A percentile compares a stretch with the other conserved stretches of the same genome.
phyloP scores from a whole-genome alignment of 1,140 invertebrate genomes.

The Ephestia elutella region DNA sequence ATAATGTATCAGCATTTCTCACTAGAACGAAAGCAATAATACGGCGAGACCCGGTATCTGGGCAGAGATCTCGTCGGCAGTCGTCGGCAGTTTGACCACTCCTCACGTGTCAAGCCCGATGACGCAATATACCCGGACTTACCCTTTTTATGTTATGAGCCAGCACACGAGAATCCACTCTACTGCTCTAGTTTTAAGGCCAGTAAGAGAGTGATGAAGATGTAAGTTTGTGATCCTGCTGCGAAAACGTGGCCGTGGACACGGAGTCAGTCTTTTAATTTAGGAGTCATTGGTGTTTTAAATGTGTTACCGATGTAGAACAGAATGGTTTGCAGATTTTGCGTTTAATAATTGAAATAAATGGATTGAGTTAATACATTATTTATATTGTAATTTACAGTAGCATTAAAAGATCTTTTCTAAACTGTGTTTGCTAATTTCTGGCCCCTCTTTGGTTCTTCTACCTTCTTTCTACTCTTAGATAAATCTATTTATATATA shows the following conservation, averaged over 20 bases:
- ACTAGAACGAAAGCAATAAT: neutral
- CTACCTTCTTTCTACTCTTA: too few relatives aligned
- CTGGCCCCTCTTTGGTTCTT: too few relatives aligned
- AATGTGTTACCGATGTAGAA: neutral
- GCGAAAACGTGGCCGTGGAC: neutral
- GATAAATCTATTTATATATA: too few relatives aligned
- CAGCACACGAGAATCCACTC: neutral
- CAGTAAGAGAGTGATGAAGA: neutral
- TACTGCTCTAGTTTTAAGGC: neutral
- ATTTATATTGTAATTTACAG: too few relatives aligned
- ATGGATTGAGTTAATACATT: too few relatives aligned
- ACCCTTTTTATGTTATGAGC: neutral
- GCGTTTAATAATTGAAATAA: neutral
- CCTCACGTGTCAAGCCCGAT: slow-evolving; percentile 38
- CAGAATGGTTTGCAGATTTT: neutral
- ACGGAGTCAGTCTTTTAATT: slow-evolving; percentile 2
- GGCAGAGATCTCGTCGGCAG: too few relatives aligned
- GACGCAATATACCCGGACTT: slow-evolving; percentile 30
- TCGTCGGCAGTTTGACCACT: slow-evolving; percentile 32
- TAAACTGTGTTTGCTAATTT: too few relatives aligned
- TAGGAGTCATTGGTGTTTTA: neutral
- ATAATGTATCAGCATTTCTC: slow-evolving; percentile 3
- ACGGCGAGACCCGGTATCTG: slow-evolving; percentile 26
- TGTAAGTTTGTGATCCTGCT: neutral
- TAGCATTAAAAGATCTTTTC: too few relatives aligned